Evolutionary conservation across 2,113 vertebrate genomes (phyloP).

Genomic region (Elgaria multicarinata): DNA sequence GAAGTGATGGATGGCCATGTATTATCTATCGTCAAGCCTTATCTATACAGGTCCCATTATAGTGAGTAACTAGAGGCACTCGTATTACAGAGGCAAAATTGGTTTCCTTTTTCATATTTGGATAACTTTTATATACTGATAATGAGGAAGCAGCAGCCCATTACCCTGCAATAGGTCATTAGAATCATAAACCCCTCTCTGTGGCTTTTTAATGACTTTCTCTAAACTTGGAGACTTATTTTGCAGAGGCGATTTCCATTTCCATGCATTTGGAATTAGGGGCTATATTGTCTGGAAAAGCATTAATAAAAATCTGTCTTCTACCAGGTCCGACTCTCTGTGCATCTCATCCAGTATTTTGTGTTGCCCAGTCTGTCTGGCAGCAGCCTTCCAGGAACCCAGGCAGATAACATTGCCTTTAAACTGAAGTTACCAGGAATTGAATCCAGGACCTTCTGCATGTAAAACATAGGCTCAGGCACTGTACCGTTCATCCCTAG

Average conservation of each 20-base stretch:
- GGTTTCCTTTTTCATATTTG: neutral
- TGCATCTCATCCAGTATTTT: no score
- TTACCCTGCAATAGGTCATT: neutral
- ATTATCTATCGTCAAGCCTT: conserved; percentile 9
- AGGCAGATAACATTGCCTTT: neutral
- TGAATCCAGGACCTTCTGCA: neutral
- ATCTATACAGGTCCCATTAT: conserved; percentile 19
- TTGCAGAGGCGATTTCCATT: no score
- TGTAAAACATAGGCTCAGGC: neutral
- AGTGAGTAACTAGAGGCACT: neutral
- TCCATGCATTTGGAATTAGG: neutral
- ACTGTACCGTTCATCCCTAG: neutral
- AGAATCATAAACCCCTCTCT: neutral
- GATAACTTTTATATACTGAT: neutral
- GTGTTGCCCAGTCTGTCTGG: no score
- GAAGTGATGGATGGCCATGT: neutral
- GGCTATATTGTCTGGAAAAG: neutral
- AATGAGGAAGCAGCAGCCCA: neutral
- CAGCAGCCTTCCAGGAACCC: neutral
- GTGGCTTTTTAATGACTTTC: neutral
- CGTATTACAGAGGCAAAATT: neutral
- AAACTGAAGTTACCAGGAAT: neutral
- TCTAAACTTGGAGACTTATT: neutral
- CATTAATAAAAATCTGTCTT: neutral
- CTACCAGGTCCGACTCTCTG: neutral